A percentile compares a stretch with the other conserved stretches of the same genome.
Evolutionary conservation across 2,113 vertebrate species (phyloP).

Genomic region (Catagonus wagneri): DNA sequence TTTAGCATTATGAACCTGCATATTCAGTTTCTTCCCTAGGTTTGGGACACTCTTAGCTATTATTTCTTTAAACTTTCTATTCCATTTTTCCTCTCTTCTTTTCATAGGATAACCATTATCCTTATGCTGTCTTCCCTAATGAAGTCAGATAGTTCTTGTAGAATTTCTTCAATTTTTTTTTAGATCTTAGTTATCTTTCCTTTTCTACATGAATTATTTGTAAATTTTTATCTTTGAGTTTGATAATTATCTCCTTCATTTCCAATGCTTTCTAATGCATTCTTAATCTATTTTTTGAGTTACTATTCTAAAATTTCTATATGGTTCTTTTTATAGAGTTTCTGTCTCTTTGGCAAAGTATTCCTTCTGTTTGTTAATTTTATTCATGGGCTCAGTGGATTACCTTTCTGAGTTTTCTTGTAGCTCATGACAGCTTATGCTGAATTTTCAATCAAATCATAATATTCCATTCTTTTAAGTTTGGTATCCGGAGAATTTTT

Average conservation of each 20-base stretch:
- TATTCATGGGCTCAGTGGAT: background rate
- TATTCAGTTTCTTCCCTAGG: background rate
- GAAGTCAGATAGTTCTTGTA: background rate
- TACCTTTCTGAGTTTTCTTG: background rate
- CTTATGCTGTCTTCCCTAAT: background rate
- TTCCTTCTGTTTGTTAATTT: background rate
- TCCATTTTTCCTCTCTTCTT: background rate
- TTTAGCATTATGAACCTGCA: background rate
- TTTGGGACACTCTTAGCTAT: background rate
- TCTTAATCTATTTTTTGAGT: background rate
- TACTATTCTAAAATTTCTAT: background rate
- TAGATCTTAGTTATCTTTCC: background rate
- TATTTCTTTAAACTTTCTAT: background rate
- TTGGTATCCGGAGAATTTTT: background rate
- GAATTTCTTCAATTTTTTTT: background rate
- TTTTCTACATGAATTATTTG: background rate
- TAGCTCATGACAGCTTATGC: background rate
- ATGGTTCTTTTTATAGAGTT: no score
- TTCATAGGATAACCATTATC: background rate
- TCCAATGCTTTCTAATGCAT: background rate
- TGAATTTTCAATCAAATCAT: background rate
- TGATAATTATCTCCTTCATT: background rate
- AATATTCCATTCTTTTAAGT: background rate
- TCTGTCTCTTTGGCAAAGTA: background rate
- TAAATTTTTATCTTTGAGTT: background rate